Percentiles rank a stretch among this genome's conserved stretches.
These are phyloP conservation scores for Melinaea menophilus DNA, from an alignment of 2,888 invertebrate genomes.

Conservation along the genomic window DNA sequence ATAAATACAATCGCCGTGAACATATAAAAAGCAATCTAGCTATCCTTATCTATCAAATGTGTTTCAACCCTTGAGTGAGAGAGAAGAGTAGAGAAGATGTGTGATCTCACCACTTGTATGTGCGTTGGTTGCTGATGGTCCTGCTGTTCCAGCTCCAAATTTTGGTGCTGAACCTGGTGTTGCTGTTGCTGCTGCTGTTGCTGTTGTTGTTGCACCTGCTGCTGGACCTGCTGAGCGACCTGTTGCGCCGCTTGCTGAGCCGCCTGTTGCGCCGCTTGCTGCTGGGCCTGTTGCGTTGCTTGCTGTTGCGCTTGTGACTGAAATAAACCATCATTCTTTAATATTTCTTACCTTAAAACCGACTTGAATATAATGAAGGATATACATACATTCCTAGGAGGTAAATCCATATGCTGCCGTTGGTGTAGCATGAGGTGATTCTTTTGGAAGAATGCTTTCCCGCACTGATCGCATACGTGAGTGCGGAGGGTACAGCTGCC, in stretches of 20 bases:
- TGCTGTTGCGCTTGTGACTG: conserved; percentile 61
- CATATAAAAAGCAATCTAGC: too few species aligned
- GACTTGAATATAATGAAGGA: background rate
- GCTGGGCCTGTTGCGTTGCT: conserved; percentile 52
- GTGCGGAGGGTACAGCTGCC: conserved; percentile 88
- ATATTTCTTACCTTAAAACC: background rate
- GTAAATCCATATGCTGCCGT: conserved; percentile 86
- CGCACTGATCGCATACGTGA: conserved; percentile 88
- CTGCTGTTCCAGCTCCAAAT: conserved; percentile 58
- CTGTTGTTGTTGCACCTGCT: conserved; percentile 49
- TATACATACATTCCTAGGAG: conserved; percentile 66
- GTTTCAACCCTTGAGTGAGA: too few species aligned
- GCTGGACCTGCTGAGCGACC: conserved; percentile 49
- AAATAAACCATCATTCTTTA: background rate
- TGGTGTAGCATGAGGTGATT: conserved; percentile 90
- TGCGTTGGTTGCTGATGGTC: conserved; percentile 72
- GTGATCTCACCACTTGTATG: conserved; percentile 66
- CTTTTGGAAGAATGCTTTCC: conserved; percentile 92
- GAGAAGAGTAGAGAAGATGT: too few species aligned
- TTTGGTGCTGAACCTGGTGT: conserved; percentile 67
- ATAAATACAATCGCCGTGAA: too few species aligned
- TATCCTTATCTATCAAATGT: too few species aligned
- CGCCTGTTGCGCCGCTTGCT: conserved; percentile 53
- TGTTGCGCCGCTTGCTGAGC: conserved; percentile 53
- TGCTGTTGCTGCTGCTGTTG: conserved; percentile 52